phyloP scores from a whole-genome alignment of 2,888 invertebrate genomes.

The Platycheirus albimanus region DNA sequence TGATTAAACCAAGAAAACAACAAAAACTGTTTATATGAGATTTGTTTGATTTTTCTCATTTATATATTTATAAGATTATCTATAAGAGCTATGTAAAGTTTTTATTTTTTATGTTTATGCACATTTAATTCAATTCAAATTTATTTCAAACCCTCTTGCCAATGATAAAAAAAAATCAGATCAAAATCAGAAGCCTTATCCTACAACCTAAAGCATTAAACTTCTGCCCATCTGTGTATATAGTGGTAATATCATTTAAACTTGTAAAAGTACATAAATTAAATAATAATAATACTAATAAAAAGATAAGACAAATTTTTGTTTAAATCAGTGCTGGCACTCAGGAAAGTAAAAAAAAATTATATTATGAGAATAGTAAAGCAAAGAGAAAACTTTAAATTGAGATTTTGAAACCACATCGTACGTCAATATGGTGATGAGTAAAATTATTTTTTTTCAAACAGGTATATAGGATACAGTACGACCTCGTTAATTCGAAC shows the following conservation, averaged over 20 bases:
- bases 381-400: too few relatives aligned
- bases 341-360: too few relatives aligned
- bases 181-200: conserved; percentile 29
- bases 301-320: too few relatives aligned
- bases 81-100: conserved; percentile 50
- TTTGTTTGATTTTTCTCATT: conserved; percentile 22
- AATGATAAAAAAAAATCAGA: conserved; percentile 53
- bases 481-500: too few relatives aligned
- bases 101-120: conserved; percentile 38
- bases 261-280: conserved; percentile 47
- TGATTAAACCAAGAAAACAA: conserved; percentile 37
- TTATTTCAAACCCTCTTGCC: conserved; percentile 61
- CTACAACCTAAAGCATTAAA: conserved; percentile 27
- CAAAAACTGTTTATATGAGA: conserved; percentile 47
- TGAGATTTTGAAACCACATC: too few relatives aligned
- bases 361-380: too few relatives aligned
- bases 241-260: conserved; percentile 64
- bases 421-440: too few relatives aligned
- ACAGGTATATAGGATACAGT: too few relatives aligned
- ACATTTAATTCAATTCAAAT: conserved; percentile 23
- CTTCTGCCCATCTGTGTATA: conserved; percentile 62
- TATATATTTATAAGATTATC: conserved; percentile 20
- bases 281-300: too few relatives aligned
- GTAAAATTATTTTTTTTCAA: too few relatives aligned
- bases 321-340: too few relatives aligned